Evolutionary conservation across 2,113 vertebrate genomes (phyloP).

Genomic region (Aplodontia rufa): DNA sequence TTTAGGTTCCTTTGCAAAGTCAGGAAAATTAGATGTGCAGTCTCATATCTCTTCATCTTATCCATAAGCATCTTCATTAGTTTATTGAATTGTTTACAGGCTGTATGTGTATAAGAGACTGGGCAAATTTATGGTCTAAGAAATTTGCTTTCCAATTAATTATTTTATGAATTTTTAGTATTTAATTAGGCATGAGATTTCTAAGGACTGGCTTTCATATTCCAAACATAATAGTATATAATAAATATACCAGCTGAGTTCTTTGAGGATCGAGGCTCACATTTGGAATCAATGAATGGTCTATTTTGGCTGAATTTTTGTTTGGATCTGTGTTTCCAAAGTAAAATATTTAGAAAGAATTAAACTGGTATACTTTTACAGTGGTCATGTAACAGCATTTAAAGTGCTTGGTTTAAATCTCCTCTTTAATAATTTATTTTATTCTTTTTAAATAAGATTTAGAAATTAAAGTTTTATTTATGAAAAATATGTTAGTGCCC

Average conservation of each 20-base stretch:
- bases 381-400: constrained; percentile 52
- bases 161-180: constrained; percentile 42
- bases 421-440: constrained; percentile 62
- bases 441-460: constrained; percentile 66
- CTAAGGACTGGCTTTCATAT: constrained; percentile 18
- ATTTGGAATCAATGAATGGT: constrained; percentile 54
- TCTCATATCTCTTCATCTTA: not conserved
- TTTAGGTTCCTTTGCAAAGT: constrained; percentile 20
- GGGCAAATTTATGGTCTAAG: not conserved
- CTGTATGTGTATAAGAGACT: not conserved
- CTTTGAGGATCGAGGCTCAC: constrained; percentile 47
- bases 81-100: constrained; percentile 41
- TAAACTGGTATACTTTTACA: constrained; percentile 54
- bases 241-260: constrained; percentile 11
- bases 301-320: constrained; percentile 55
- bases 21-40: not conserved
- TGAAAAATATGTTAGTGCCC: constrained; percentile 54
- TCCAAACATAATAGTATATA: constrained; percentile 48
- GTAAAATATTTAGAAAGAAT: constrained; percentile 68
- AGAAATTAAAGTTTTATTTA: constrained; percentile 66
- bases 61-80: not conserved
- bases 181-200: constrained; percentile 39
- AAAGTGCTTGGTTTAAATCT: constrained; percentile 58
- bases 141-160: not conserved
- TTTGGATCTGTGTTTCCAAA: constrained; percentile 32